Conservation (phyloP, 2,113 vertebrate species). For the Tachysurus vachellii region DNA sequence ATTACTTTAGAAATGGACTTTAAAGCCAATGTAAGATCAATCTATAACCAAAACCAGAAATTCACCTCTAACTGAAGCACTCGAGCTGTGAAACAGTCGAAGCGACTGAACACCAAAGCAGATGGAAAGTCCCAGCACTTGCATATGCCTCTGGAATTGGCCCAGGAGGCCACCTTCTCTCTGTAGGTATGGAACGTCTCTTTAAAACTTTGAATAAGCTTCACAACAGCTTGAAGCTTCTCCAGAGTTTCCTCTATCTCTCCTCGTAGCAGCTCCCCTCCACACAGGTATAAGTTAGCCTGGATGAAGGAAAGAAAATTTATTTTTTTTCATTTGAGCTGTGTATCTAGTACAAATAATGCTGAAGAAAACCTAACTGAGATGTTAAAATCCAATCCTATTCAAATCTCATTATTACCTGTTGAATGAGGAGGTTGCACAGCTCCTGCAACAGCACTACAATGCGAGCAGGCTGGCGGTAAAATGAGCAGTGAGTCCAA, state of each 20-base stretch:
- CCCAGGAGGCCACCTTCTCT: slow-evolving; percentile 64
- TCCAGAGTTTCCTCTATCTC: slow-evolving; percentile 77
- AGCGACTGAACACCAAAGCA: slow-evolving; percentile 76
- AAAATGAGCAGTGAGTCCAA: slow-evolving; percentile 76
- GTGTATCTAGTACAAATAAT: background rate
- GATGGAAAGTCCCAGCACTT: slow-evolving; percentile 80
- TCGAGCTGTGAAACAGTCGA: slow-evolving; percentile 71
- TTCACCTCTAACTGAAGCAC: slow-evolving; percentile 77
- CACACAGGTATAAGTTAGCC: slow-evolving; percentile 66
- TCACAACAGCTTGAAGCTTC: slow-evolving; percentile 68
- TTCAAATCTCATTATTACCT: slow-evolving; percentile 62
- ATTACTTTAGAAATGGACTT: background rate
- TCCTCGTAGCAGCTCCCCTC: slow-evolving; percentile 73
- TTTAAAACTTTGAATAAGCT: slow-evolving; percentile 70
- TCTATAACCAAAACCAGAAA: background rate
- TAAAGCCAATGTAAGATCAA: background rate
- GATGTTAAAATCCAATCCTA: background rate
- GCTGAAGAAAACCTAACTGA: background rate
- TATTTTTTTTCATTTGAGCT: slow-evolving; percentile 8
- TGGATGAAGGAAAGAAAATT: slow-evolving; percentile 1
- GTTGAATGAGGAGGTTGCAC: slow-evolving; percentile 77
- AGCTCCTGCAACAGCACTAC: slow-evolving; percentile 79
- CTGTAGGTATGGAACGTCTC: slow-evolving; percentile 72
- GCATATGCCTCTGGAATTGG: slow-evolving; percentile 56
- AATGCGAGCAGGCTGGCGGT: slow-evolving; percentile 68